Base-by-base conservation (phyloP, 2,113 vertebrate species). In the Tretioscincus oriximinensis region DNA sequence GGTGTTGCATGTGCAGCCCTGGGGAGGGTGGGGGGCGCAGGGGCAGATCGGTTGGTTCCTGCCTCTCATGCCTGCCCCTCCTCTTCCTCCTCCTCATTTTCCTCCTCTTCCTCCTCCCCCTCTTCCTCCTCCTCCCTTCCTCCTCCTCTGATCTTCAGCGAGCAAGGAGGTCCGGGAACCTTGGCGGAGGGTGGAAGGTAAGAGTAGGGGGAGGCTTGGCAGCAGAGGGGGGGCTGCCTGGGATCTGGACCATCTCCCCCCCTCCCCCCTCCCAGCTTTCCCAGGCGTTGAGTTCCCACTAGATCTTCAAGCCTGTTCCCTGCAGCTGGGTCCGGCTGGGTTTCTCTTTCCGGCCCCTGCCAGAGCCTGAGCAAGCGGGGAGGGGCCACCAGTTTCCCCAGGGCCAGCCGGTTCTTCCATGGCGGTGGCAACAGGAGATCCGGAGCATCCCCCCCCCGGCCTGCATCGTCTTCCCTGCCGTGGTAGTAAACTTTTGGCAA, bases 401-500 rank as follows among this genome's bases (percentile, higher is more conserved):
- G 51, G 69, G 66, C 64, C 82, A 68, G 12, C 70, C 77, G 10
- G 9, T 21, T 47, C 20, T 47, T 61, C n/a, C 8, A 31, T 35
- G 31, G 54, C 28, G 67, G 63, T 16, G 75, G 75, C 41, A 78
- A 58, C 66, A 78, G 66, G 51, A 79, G 47, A 61, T 41, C 35
- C 35, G 28, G 83, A 24, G 73, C 35, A 54, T n/a, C 76, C 51
- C 7, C 28, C 70, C 45, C 63, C 75, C 65, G 35, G 70, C 14
- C 29, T 88, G 12, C 81, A 31, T 67, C 28, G 12, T 31, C 70
- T 80, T 73, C 77, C 61, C 70, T 45, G 76, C 72, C 67, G 49
- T 80, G 76, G 68, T 69, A 20, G 82, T 70, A 91, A 93, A 92
- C 90, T 93, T 66, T 93, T 89, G 80, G 85, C 66, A 73, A 75